Base-by-base conservation (phyloP, 2,797 vertebrate genomes). In the Percopsis omiscomaycus region DNA sequence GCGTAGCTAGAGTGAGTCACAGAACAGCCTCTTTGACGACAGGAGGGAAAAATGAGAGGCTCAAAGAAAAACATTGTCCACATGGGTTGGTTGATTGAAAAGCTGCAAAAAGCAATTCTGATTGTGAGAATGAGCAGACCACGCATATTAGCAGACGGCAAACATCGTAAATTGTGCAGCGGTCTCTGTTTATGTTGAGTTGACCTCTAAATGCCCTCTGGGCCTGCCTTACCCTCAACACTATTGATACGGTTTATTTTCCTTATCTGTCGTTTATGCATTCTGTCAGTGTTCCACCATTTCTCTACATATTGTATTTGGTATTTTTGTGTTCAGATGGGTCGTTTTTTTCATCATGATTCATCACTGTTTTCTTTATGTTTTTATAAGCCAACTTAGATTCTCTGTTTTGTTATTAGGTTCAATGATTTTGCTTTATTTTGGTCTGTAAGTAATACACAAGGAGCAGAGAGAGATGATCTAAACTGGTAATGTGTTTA, bases 71-170 rank as follows among this genome's bases (percentile, higher is more conserved):
- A 86, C 83, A 83, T 64, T 75, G 76, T 83, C 75, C 55, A 71
- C 64, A 51, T 54, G 77, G 84, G 66, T 56, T 16, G 65, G 54
- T 64, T 92, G 90, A 93, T 89, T 92, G 90, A 92, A 92, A 92
- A 90, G 89, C 90, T 92, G 88, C 85, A 88, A 92, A 92, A 92
- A 91, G 87, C 89, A 90, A 90, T 92, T 91, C 89, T 87, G 84
- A 85, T 86, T 82, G 82, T 91, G 90, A 92, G 91, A 92, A 89
- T 86, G 89, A 88, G 86, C 90, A 91, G 90, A 84, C 80, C 89
- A 58, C 78, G 89, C 78, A 68, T 88, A 86, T 87, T 85, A 86
- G 85, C 84, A 79, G 83, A 77, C 82, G 77, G 89, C 86, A 89
- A 90, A 87, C 82, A 83, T 88, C 86, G 81, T 93, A 93, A 93